Base-by-base conservation (phyloP, 2,797 vertebrate genomes). In the Lagocephalus sceleratus region DNA sequence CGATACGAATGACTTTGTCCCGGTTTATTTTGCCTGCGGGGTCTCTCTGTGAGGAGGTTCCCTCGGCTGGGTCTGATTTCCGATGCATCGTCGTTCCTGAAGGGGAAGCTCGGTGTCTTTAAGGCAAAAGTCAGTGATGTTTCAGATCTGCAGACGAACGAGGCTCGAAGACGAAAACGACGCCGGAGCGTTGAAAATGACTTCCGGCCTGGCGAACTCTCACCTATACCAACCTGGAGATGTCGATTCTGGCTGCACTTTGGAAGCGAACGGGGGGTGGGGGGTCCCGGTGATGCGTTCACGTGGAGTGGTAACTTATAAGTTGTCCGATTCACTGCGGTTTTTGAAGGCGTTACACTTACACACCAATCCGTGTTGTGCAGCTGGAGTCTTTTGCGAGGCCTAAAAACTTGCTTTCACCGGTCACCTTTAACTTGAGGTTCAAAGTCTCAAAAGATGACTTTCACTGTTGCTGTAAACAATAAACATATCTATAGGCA, bases 1-100 rank as follows among this genome's bases (percentile, higher is more conserved):
- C 82, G 6, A 81, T 8, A 12, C 51, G 17, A 29, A 91, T 83
- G 0, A 85, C 47, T 5, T 10, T 85, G 46, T 3, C 61, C 57
- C 21, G 82, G 10, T 50, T 57, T 0, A 6, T 11, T 1, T 44
- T 50, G 0, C 66, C 57, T 9, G 29, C 11, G 2, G 5, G 10
- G 6, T 45, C 23, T 6, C 5, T 23, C 12, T 39, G 29, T 0
- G 52, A n/a, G 32, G 63, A 51, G 11, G 46, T 14, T 35, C 63
- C 64, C 8, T 5, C 39, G 19, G 19, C 46, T 6, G 22, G 38
- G 57, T 74, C 61, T 51, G 3, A 40, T 45, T 20, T 52, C 59
- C 5, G 44, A 11, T 8, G 66, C 78, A 76, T 84, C 32, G 16
- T 20, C 26, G n/a, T 10, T 3, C 17, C 7, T 1, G 11, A 15